A percentile compares a stretch with the other conserved stretches of the same genome.
These are phyloP conservation scores for Diprion similis DNA, from an alignment of 1,140 invertebrate genomes.

Conservation along the genomic window DNA sequence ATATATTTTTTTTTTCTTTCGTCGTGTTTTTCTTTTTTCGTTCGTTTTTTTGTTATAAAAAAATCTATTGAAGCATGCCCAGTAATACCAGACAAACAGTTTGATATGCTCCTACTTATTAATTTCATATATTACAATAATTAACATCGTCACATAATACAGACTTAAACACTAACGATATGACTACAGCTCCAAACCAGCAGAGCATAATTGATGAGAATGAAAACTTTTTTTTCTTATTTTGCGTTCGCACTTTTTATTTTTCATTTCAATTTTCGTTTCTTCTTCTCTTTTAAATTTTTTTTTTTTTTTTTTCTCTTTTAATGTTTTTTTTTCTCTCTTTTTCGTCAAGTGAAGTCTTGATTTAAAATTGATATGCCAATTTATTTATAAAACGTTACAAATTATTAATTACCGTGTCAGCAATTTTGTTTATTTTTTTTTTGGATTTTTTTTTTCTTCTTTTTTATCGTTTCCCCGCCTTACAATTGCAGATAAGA, in stretches of 20 bases:
- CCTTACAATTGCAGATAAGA: slow-evolving; percentile 14
- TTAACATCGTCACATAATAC: slow-evolving; percentile 61
- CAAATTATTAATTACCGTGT: slow-evolving; percentile 37
- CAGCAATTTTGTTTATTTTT: background rate
- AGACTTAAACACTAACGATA: slow-evolving; percentile 60
- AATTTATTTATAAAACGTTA: slow-evolving; percentile 56
- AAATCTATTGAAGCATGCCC: slow-evolving; percentile 54
- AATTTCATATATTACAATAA: slow-evolving; percentile 59
- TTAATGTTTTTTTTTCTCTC: slow-evolving; percentile 8
- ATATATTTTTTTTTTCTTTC: too few species aligned
- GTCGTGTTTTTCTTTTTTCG: slow-evolving; percentile 34
- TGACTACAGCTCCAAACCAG: slow-evolving; percentile 60
- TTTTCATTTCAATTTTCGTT: background rate
- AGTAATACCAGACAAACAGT: slow-evolving; percentile 50
- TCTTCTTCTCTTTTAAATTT: too few species aligned
- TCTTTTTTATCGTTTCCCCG: too few species aligned
- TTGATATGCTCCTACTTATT: slow-evolving; percentile 54
- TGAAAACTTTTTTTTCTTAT: slow-evolving; percentile 48
- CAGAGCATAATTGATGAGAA: slow-evolving; percentile 58
- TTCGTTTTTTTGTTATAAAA: slow-evolving; percentile 54
- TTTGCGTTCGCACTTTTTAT: slow-evolving; percentile 25
- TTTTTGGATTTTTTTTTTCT: too few species aligned
- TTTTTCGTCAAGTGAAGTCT: slow-evolving; percentile 14
- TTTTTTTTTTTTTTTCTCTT: slow-evolving; percentile 37
- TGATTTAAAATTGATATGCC: slow-evolving; percentile 53